phyloP scores from a whole-genome alignment of 2,888 invertebrate species.

The Tenthredo notha region DNA sequence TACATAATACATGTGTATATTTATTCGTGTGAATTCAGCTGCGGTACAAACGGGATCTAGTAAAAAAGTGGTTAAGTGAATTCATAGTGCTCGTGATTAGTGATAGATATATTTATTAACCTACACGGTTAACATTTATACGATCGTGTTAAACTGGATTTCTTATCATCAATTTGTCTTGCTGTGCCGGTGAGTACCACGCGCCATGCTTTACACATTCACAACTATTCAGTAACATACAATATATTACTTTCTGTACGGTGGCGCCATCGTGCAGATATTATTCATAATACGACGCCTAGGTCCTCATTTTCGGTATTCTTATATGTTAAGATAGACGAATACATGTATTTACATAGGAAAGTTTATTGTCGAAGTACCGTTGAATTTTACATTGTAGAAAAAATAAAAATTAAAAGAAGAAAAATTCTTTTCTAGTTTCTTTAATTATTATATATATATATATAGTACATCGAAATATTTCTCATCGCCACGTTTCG shows the following conservation, averaged over 20 bases:
- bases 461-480: background rate
- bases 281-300: background rate
- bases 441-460: background rate
- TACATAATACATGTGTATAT: background rate
- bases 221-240: background rate
- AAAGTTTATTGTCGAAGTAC: background rate
- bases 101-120: background rate
- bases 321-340: background rate
- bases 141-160: conserved; percentile 72
- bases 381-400: too few species aligned
- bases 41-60: background rate
- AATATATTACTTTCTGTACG: background rate
- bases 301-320: background rate
- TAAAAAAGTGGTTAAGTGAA: conserved; percentile 4
- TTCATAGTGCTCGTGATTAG: background rate
- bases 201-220: conserved; percentile 26
- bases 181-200: conserved; percentile 74
- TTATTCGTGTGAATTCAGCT: background rate
- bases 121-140: background rate
- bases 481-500: background rate
- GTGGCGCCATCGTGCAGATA: conserved; percentile 33
- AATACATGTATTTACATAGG: background rate
- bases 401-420: too few species aligned
- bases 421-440: background rate
- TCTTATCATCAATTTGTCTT: conserved; percentile 69